A percentile compares a stretch with the other conserved stretches of the same genome.
These are phyloP conservation scores for Rhizoglyphus robini DNA, from an alignment of 1,140 invertebrate species.

Conservation along the genomic window DNA sequence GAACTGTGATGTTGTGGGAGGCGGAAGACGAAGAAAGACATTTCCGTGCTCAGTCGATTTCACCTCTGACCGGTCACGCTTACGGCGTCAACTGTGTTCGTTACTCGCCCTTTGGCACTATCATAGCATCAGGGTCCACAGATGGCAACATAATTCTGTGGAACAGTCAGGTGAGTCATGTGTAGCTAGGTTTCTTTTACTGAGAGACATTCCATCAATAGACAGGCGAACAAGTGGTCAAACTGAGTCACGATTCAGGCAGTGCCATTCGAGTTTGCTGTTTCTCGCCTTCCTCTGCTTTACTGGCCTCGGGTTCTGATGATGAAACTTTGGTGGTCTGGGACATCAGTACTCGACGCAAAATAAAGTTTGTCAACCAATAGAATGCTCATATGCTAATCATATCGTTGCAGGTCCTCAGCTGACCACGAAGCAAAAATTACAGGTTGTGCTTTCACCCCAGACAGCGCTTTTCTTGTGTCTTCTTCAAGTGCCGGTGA, in stretches of 20 bases:
- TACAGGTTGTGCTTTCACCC: conserved; percentile 46
- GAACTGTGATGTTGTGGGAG: conserved; percentile 35
- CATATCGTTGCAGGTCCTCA: conserved; percentile 40
- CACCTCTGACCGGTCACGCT: conserved; percentile 35
- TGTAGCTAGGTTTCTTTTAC: not conserved
- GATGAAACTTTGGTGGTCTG: conserved; percentile 57
- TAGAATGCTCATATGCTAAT: not conserved
- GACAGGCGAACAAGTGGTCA: conserved; percentile 45
- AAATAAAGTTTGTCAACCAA: conserved; percentile 41
- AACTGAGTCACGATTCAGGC: conserved; percentile 49
- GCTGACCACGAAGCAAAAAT: conserved; percentile 48
- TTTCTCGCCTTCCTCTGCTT: conserved; percentile 50
- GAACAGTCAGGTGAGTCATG: conserved; percentile 41
- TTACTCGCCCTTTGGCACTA: conserved; percentile 53
- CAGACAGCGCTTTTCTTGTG: conserved; percentile 49
- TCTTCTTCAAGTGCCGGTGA: conserved; percentile 51
- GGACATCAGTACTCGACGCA: conserved; percentile 47
- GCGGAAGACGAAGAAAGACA: conserved; percentile 22
- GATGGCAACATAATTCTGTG: conserved; percentile 57
- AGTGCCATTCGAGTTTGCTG: conserved; percentile 49
- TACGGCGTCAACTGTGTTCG: conserved; percentile 38
- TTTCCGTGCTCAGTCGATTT: conserved; percentile 31
- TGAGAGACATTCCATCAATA: conserved; percentile 30
- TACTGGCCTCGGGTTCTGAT: conserved; percentile 54
- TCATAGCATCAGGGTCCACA: conserved; percentile 53